These are phyloP conservation scores for Epinotia demarniana DNA, from an alignment of 2,888 invertebrate species.

Conservation along the genomic window DNA sequence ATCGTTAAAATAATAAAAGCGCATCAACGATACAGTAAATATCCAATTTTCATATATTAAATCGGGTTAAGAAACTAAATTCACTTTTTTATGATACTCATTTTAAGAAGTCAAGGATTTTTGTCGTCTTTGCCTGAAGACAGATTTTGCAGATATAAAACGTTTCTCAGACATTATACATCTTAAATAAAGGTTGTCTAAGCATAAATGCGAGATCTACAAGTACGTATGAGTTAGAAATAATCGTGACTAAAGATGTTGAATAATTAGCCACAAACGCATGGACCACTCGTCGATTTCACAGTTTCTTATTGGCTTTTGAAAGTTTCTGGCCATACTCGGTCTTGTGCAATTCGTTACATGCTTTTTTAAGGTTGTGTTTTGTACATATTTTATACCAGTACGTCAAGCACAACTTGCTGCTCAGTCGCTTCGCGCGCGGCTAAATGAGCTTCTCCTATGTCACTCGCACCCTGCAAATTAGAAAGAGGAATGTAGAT, in stretches of 20 bases:
- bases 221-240: slow-evolving; percentile 60
- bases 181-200: slow-evolving; percentile 14
- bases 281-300: slow-evolving; percentile 70
- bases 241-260: slow-evolving; percentile 73
- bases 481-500: too few species aligned
- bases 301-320: slow-evolving; percentile 77
- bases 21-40: slow-evolving; percentile 23
- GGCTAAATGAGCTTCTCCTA: too few species aligned
- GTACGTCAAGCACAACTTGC: too few species aligned
- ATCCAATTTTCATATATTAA: slow-evolving; percentile 26
- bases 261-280: slow-evolving; percentile 76
- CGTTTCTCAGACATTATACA: neutral
- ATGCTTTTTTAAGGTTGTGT: slow-evolving; percentile 59
- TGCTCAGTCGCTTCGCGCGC: too few species aligned
- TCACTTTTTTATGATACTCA: neutral
- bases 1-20: slow-evolving; percentile 28
- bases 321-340: slow-evolving; percentile 68
- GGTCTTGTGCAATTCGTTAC: slow-evolving; percentile 62
- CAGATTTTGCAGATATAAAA: neutral
- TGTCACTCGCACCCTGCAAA: too few species aligned
- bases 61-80: slow-evolving; percentile 17
- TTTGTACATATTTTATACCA: slow-evolving; percentile 60
- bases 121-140: slow-evolving; percentile 1
- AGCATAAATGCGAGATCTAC: slow-evolving; percentile 48
- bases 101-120: slow-evolving; percentile 4